phyloP scores from a whole-genome alignment of 2,113 vertebrate genomes.

The Poicephalus gulielmi region DNA sequence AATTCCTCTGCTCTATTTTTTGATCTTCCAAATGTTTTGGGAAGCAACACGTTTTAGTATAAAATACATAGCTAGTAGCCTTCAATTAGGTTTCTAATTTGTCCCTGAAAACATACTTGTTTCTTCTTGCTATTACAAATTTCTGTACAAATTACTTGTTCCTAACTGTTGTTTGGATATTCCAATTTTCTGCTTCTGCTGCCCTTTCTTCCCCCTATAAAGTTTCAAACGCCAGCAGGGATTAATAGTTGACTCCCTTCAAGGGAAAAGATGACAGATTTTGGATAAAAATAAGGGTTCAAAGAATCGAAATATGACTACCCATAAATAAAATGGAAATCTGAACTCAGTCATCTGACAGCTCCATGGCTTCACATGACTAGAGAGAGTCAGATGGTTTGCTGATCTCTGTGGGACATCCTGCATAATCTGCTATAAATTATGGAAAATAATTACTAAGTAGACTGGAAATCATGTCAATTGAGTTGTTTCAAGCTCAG shows the following conservation, averaged over 20 bases:
- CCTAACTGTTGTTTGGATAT: not conserved
- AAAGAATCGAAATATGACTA: not conserved
- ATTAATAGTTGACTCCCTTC: not conserved
- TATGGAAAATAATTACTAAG: not conserved
- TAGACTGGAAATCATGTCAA: not conserved
- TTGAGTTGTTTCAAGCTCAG: not conserved
- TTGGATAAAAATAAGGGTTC: not conserved
- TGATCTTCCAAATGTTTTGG: not conserved
- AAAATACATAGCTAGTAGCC: not conserved
- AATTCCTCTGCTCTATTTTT: not conserved
- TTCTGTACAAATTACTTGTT: not conserved
- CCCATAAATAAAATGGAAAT: not conserved
- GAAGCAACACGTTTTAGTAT: not conserved
- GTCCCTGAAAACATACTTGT: not conserved
- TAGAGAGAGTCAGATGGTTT: not conserved
- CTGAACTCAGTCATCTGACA: not conserved
- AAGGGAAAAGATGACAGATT: not conserved
- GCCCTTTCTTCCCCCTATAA: not conserved
- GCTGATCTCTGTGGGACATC: not conserved
- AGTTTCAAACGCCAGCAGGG: not conserved
- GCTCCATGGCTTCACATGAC: not conserved
- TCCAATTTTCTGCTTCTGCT: not conserved
- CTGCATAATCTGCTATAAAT: constrained; percentile 12
- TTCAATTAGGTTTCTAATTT: not conserved
- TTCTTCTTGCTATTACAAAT: not conserved